Base-by-base conservation (phyloP, 2,797 vertebrate species). In the Gallinago nigripennis region DNA sequence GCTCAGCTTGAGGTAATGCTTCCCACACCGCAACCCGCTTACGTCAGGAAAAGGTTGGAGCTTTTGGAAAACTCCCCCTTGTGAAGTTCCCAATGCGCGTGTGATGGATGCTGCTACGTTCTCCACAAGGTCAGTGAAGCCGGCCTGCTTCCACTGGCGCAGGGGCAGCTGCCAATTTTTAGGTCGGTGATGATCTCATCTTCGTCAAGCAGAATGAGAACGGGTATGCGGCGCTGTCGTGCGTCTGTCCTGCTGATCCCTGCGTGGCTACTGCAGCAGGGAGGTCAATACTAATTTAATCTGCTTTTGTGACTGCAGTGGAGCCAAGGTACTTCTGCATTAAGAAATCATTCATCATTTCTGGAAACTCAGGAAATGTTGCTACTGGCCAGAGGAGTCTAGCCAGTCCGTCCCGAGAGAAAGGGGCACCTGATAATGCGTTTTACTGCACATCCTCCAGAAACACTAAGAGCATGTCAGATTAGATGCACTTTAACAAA, bases 251-350 rank as follows among this genome's bases (percentile, higher is more conserved):
- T 93, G 30, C 88, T 77, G 83, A 86, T 92, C 88, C 41, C 58
- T 15, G 0, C 5, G 6, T 0, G 0, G 93, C 83, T 88, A 82
- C 95, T 89, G 96, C 96, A 92, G 92, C 63, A 91, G 10, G 13
- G 93, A 94, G 94, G 95, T 96, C 96, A 95, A 97, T 96, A 92
- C 88, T 96, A 97, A 97, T 97, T 97, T 87, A 95, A 97, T 97
- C 84, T 94, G 68, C 86, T 94, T 92, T 84, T 91, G 92, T 91
- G 88, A 93, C 93, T 96, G 93, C 96, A 97, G 93, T 80, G 43
- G 93, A 95, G 84, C 83, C 75, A 80, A 16, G 3, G 86, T 78
- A 82, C 75, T 94, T 82, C 83, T 95, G 88, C 93, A 91, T 95
- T 94, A 95, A 95, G 86, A 91, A 95, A 89, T 82, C 86, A 94